Evolutionary conservation across 1,140 invertebrate species (phyloP).

Genomic region (Meloidogyne floridensis): DNA sequence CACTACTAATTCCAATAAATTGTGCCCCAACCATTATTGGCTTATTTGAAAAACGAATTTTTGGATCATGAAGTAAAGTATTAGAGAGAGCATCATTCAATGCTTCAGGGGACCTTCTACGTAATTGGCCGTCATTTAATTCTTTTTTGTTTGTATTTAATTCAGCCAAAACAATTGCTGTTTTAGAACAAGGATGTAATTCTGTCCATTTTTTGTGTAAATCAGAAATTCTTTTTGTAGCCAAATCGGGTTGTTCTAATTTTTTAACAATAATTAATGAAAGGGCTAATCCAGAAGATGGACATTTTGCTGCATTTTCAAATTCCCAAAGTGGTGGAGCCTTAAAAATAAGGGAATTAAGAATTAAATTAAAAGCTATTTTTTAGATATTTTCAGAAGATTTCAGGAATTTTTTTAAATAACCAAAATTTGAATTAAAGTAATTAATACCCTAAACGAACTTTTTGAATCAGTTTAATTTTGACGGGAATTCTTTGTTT

Average conservation of each 20-base stretch:
- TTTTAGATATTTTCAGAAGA: too few species aligned
- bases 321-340: background rate
- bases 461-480: too few species aligned
- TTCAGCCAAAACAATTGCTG: background rate
- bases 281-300: background rate
- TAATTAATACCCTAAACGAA: too few species aligned
- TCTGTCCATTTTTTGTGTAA: background rate
- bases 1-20: too few species aligned
- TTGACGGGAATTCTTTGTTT: too few species aligned
- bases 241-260: background rate
- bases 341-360: background rate
- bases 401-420: too few species aligned
- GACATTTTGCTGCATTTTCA: conserved; percentile 3
- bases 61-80: conserved; percentile 1
- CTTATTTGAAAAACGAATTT: background rate
- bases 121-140: background rate
- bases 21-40: too few species aligned
- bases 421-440: too few species aligned
- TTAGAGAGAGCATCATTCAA: background rate
- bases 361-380: too few species aligned
- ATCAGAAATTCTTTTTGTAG: background rate
- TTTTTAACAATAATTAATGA: background rate
- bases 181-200: background rate
- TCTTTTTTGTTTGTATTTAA: background rate
- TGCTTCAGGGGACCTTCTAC: background rate